phyloP scores from a whole-genome alignment of 1,140 invertebrate species.

The Dufourea novaeangliae region DNA sequence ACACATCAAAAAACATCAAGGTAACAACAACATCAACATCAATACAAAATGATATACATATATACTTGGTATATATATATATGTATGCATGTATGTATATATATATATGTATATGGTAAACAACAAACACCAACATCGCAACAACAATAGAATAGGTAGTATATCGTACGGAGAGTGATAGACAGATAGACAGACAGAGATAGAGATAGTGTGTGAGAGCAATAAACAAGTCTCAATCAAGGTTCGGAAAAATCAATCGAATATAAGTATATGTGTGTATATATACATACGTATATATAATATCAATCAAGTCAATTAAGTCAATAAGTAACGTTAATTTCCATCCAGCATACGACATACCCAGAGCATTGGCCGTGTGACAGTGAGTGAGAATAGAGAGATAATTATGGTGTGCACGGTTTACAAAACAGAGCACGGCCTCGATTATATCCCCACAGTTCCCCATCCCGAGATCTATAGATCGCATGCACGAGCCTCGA shows the following conservation, averaged over 20 bases:
- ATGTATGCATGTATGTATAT: slow-evolving; percentile 65
- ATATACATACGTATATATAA: too few relatives aligned
- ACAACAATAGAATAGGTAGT: slow-evolving; percentile 68
- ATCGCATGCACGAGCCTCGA: slow-evolving; percentile 1
- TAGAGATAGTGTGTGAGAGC: slow-evolving; percentile 14
- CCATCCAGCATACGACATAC: slow-evolving; percentile 82
- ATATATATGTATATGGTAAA: slow-evolving; percentile 66
- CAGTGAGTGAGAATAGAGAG: slow-evolving; percentile 77
- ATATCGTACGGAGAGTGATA: slow-evolving; percentile 62
- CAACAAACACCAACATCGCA: slow-evolving; percentile 75
- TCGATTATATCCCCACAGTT: slow-evolving; percentile 10
- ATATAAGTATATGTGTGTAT: too few relatives aligned
- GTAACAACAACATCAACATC: slow-evolving; percentile 80
- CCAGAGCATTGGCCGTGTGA: slow-evolving; percentile 81
- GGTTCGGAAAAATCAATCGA: slow-evolving; percentile 47
- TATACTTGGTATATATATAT: slow-evolving; percentile 66
- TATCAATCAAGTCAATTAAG: slow-evolving; percentile 67
- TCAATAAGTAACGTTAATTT: slow-evolving; percentile 65
- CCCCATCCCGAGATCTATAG: slow-evolving; percentile 27
- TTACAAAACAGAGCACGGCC: slow-evolving; percentile 29
- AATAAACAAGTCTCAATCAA: slow-evolving; percentile 68
- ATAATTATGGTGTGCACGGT: slow-evolving; percentile 76
- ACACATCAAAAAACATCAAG: slow-evolving; percentile 80
- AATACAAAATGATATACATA: slow-evolving; percentile 75
- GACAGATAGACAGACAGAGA: slow-evolving; percentile 18